Conservation (phyloP, 2,797 vertebrate species). For the Acipenser transmontanus region DNA sequence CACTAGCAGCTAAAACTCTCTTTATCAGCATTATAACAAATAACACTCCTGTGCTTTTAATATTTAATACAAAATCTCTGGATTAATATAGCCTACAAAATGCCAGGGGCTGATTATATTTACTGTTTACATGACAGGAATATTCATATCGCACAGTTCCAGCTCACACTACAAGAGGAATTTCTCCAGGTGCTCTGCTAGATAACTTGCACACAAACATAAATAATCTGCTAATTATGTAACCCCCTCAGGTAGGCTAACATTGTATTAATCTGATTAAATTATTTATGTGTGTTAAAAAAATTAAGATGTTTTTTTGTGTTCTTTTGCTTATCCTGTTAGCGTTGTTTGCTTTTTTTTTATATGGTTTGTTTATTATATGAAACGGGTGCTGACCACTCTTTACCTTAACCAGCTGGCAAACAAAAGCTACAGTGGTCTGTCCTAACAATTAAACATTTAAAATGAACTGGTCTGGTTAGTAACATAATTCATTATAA, state of each 20-base stretch:
- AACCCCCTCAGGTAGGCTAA: conserved; percentile 60
- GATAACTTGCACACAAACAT: conserved; percentile 56
- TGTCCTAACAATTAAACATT: no score
- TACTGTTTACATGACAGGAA: conserved; percentile 75
- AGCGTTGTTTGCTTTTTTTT: background rate
- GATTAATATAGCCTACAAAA: conserved; percentile 85
- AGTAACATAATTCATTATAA: no score
- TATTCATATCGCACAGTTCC: conserved; percentile 68
- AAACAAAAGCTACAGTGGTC: no score
- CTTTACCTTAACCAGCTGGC: no score
- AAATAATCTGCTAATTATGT: conserved; percentile 63
- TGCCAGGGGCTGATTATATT: conserved; percentile 77
- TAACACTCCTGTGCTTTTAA: conserved; percentile 81
- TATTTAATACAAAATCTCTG: conserved; percentile 76
- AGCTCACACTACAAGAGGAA: conserved; percentile 56
- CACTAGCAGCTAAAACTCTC: conserved; percentile 43
- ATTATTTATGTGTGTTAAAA: conserved; percentile 59
- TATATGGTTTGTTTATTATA: conserved; percentile 6
- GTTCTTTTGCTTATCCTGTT: conserved; percentile 4
- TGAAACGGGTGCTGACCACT: background rate
- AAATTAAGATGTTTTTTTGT: conserved; percentile 38
- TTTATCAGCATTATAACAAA: conserved; percentile 71
- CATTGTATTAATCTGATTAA: conserved; percentile 66
- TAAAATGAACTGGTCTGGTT: no score
- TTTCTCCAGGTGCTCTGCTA: conserved; percentile 62